Conservation (phyloP, 1,140 invertebrate species). For the Sycobia sp. region DNA sequence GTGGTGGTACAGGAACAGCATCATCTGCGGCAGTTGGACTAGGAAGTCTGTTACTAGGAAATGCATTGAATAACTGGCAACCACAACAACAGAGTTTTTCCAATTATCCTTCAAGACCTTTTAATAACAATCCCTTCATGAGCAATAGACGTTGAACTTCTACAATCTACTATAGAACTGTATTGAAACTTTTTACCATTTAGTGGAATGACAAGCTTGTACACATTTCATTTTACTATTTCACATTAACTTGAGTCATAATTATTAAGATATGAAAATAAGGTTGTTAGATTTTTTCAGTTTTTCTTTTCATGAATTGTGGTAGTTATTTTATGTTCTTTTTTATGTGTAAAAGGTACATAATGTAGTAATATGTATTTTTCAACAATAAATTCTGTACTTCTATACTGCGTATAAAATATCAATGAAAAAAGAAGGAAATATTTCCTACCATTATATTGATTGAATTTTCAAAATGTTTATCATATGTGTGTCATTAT, state of each 20-base stretch:
- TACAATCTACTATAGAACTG: conserved; percentile 6
- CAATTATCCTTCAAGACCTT: conserved; percentile 16
- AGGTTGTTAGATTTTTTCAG: conserved; percentile 3
- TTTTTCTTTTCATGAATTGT: conserved; percentile 9
- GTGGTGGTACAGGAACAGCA: not conserved
- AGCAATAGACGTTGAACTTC: conserved; percentile 27
- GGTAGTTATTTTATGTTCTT: too few relatives aligned
- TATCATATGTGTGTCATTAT: too few relatives aligned
- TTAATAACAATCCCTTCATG: conserved; percentile 27
- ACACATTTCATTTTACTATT: conserved; percentile 20
- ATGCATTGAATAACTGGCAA: conserved; percentile 25
- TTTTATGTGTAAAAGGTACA: conserved; percentile 10
- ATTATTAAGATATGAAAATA: conserved; percentile 5
- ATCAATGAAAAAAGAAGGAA: too few relatives aligned
- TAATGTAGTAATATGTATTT: conserved; percentile 24
- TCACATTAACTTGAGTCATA: not conserved
- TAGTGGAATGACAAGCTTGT: conserved; percentile 3
- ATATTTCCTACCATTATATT: too few relatives aligned
- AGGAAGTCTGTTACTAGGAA: conserved; percentile 15
- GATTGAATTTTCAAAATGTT: too few relatives aligned
- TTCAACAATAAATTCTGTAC: conserved; percentile 20
- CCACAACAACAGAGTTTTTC: conserved; percentile 27
- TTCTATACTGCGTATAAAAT: too few relatives aligned
- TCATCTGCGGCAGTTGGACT: not conserved
- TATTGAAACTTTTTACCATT: conserved; percentile 24